Conservation (phyloP, 2,113 vertebrate species). For the Heptranchias perlo region DNA sequence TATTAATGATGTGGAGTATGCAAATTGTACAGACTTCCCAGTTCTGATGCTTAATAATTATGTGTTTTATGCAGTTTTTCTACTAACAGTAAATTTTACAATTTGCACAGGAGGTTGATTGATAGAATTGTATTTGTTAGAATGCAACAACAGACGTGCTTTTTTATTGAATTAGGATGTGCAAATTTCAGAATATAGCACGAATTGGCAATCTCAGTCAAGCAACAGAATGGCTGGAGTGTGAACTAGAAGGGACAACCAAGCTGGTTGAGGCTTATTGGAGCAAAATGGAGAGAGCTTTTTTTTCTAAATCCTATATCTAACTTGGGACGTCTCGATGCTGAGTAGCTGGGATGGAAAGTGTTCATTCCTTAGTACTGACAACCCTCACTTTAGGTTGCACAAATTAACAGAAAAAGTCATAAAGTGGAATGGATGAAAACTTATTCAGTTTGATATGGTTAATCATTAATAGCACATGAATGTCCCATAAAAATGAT, state of each 20-base stretch:
- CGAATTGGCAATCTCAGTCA: background rate
- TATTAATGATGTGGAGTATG: background rate
- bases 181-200: background rate
- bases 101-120: background rate
- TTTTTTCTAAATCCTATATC: background rate
- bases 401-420: background rate
- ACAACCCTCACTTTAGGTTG: background rate
- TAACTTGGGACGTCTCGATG: background rate
- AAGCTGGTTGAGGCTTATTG: background rate
- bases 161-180: background rate
- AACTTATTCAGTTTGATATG: background rate
- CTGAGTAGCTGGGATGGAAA: background rate
- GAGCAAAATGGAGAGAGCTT: background rate
- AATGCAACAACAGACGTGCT: background rate
- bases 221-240: background rate
- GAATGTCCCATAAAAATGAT: no score
- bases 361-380: background rate
- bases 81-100: background rate
- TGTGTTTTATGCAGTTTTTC: background rate
- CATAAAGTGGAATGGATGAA: background rate
- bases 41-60: background rate
- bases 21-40: background rate
- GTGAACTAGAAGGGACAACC: background rate
- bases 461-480: background rate
- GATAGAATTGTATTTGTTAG: background rate